Base-by-base conservation (phyloP, 2,888 invertebrate genomes). In the Xylophagus ater region DNA sequence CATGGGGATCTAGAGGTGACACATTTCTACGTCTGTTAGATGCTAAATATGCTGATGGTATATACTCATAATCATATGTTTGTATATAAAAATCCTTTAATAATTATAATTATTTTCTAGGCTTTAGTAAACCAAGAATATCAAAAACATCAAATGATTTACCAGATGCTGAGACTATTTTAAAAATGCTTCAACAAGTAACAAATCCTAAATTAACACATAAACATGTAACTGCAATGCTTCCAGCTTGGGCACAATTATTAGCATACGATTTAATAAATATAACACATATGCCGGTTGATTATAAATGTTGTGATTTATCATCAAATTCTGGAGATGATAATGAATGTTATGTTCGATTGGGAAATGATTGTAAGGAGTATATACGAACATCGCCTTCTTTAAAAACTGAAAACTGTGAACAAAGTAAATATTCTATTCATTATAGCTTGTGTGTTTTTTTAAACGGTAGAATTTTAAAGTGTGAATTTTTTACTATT, bases 1-100 rank as follows among this genome's bases (percentile, higher is more conserved):
- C 77, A 18, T 87, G 88, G 85, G 90, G 89, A 2, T 73, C 80
- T 37, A 70, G 86, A 23, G 82, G 84, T 7, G 82, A 83, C 37
- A 74, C 82, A 4, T 84, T 86, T 59, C 64, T 84, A 24, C 71
- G 87, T 47, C 65, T 84, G 13, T 56, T 87, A 46, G 72, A 77
- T 3, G 73, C 85, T 0, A 74, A 74, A 43, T 88, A 89, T 58
- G 72, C 74, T 29, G 82, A 70, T 73, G 59, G 56, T 40, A 51
- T 33, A 8, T 26, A 7, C 2, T 19, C 24, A 19, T 54, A 34
- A 28, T 41, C 12, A 12, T 34, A 6, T 19, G 17, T 17, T 26
- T 38, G 33, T n/a, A 34, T 21, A 34, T 23, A 24, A 12, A 34
- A 21, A 9, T 8, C 3, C 19, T n/a, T 18, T n/a, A n/a, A n/a